Conservation (phyloP, 2,113 vertebrate genomes). For the Chiloscyllium plagiosum region DNA sequence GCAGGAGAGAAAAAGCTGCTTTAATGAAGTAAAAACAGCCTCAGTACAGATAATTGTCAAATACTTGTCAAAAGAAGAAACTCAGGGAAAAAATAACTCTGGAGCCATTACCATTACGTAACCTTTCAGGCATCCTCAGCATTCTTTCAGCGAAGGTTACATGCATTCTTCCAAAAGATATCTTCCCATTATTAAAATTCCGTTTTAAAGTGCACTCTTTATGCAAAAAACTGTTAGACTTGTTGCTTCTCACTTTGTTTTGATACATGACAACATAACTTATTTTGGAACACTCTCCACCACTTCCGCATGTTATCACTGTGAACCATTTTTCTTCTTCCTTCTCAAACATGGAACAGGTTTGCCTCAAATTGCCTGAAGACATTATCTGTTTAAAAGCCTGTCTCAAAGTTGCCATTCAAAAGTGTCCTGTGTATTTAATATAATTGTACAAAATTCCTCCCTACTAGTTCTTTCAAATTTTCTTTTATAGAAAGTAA, state of each 20-base stretch:
- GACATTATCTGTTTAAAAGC: neutral
- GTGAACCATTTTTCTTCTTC: neutral
- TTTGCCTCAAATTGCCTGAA: neutral
- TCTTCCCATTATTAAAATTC: neutral
- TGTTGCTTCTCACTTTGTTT: slow-evolving; percentile 2
- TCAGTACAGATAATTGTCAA: slow-evolving; percentile 1
- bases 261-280: neutral
- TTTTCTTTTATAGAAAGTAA: neutral
- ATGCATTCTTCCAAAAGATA: neutral
- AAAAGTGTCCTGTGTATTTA: neutral
- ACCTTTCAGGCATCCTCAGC: neutral
- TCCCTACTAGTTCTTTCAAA: neutral
- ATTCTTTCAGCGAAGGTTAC: neutral
- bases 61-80: slow-evolving; percentile 12
- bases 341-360: neutral
- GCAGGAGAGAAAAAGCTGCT: neutral
- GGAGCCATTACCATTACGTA: neutral
- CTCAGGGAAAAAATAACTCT: neutral
- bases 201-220: neutral
- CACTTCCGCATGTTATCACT: neutral
- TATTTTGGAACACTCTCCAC: neutral
- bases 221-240: neutral
- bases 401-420: neutral
- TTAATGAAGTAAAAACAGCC: slow-evolving; percentile 22
- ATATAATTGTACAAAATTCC: neutral